Percentiles rank a stretch among this genome's conserved stretches.
Evolutionary conservation across 1,140 invertebrate genomes (phyloP).

Genomic region (honey bee (Apis mellifera)): Amel_HAv3.1 CM009933.2:6145001-6145500

Average conservation of each 20-base stretch:
- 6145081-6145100: neutral
- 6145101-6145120: too few species aligned
- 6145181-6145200: conserved; percentile 4
- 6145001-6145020: too few species aligned
- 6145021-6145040: neutral
- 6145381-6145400: neutral
- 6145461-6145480: too few species aligned
- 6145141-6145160: neutral
- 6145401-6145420: neutral
- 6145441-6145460: too few species aligned
- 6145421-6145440: too few species aligned
- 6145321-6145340: conserved; percentile 69
- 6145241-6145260: conserved; percentile 33
- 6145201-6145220: conserved; percentile 16
- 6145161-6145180: neutral
- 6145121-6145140: too few species aligned
- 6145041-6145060: too few species aligned
- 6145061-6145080: neutral
- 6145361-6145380: conserved; percentile 68
- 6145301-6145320: conserved; percentile 43
- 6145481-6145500: too few species aligned
- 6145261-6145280: conserved; percentile 49
- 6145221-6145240: conserved; percentile 57
- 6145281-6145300: conserved; percentile 35
- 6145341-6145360: conserved; percentile 60